Base-by-base conservation (phyloP, 2,888 invertebrate genomes). In the Acanthacorydalis orientalis region DNA sequence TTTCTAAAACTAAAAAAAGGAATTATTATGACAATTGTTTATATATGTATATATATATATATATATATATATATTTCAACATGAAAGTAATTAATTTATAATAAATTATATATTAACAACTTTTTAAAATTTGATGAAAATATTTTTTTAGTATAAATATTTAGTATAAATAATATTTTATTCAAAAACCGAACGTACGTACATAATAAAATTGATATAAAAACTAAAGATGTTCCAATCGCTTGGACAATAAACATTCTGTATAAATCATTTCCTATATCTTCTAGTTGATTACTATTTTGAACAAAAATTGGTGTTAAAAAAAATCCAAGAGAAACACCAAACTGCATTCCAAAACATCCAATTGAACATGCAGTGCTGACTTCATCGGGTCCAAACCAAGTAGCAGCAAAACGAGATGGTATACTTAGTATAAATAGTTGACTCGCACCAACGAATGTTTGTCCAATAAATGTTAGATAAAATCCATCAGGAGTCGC, bases 291-390 rank as follows among this genome's bases (percentile, higher is more conserved):
- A 1, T 67, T 67, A 31, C 67, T 65, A 54, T 69, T 68, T 49
- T 32, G 12, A 1, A 46, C 46, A 6, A 74, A 51, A 48, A 76
- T 61, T 1, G 83, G 80, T 1, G 83, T 79, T 6, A 83, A 50
- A 7, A 83, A 63, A 59, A 84, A 87, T 43, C 82, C 80, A 1
- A 80, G 56, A 0, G 83, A 81, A 37, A 79, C 69, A 1, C 85
- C 72, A n/a, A 84, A 60, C 71, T 83, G 81, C 56, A 78, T 78
- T 6, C 83, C 84, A 57, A 83, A 80, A 15, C 84, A 75, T 3
- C 80, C 83, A 15, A 83, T 65, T 41, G 82, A 75, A 54, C 80
- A 81, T 1, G 83, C 83, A 1, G 78, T 77, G 4, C 82, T 69
- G 10, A 78, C 75, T 62, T 80, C 70, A 50, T 72, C 64, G 0